A percentile compares a stretch with the other conserved stretches of the same genome.
phyloP scores from a whole-genome alignment of 2,113 vertebrate species.

The Gasterosteus nipponicus region DNA sequence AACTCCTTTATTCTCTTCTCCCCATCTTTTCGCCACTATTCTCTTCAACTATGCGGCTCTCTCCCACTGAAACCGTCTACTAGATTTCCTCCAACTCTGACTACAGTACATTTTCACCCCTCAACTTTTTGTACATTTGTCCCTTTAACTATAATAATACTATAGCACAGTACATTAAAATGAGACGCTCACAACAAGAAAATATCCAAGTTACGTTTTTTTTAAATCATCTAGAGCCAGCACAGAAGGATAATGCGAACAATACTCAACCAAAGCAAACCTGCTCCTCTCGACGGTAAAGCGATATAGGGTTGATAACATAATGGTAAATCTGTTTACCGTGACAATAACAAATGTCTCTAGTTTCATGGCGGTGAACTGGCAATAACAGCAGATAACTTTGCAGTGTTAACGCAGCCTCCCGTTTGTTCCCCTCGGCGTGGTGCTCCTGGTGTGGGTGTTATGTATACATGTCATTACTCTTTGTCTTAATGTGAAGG shows the following conservation, averaged over 20 bases:
- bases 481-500: neutral
- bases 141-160: neutral
- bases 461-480: neutral
- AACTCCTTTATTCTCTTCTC: conserved; percentile 53
- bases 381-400: neutral
- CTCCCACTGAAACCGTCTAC: neutral
- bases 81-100: neutral
- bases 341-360: neutral
- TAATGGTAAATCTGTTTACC: neutral
- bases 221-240: neutral
- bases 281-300: neutral
- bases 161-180: neutral
- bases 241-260: neutral
- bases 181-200: neutral
- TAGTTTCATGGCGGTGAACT: neutral
- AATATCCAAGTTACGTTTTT: neutral
- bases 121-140: neutral
- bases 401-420: neutral
- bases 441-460: neutral
- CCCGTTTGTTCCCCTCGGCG: neutral
- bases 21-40: conserved; percentile 45
- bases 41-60: neutral
- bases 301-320: neutral
- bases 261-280: neutral
- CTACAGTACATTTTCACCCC: neutral